Conservation (phyloP, 2,113 vertebrate genomes). For the Menidia beryllina region DNA sequence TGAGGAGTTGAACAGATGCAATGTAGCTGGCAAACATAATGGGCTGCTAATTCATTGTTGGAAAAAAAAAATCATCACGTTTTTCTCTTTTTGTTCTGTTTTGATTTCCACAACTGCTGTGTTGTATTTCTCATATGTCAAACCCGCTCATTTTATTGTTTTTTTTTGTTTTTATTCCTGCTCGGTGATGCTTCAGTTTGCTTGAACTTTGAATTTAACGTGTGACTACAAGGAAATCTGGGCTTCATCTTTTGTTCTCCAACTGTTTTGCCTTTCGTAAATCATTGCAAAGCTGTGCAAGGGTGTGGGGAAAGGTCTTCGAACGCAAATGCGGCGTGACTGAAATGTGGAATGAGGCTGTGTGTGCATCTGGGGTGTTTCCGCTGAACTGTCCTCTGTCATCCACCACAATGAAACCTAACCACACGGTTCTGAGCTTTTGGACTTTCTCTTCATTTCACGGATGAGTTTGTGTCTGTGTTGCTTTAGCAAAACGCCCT, state of each 20-base stretch:
- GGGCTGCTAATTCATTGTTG: conserved; percentile 44
- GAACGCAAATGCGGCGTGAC: background rate
- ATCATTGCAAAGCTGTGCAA: conserved; percentile 4
- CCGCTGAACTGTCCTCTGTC: background rate
- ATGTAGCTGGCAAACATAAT: conserved; percentile 95
- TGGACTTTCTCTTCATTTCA: conserved; percentile 2
- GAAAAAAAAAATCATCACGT: too few species aligned
- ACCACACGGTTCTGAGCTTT: background rate
- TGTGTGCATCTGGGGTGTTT: background rate
- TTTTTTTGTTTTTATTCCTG: conserved; percentile 31
- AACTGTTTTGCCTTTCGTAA: background rate
- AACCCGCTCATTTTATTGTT: conserved; percentile 38
- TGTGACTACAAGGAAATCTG: background rate
- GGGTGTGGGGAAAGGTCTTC: background rate
- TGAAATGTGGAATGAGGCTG: background rate
- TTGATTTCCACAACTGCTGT: conserved; percentile 22
- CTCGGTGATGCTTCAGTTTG: conserved; percentile 11
- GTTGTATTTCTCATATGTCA: conserved; percentile 11
- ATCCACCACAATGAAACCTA: background rate
- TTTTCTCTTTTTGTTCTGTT: conserved; percentile 26
- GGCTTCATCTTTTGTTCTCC: background rate
- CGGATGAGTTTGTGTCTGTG: conserved; percentile 3
- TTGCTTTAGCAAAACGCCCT: conserved; percentile 15
- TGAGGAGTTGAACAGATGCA: conserved; percentile 71
- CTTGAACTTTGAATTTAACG: conserved; percentile 1